These are phyloP conservation scores for Dicranocentrus wangi DNA, from an alignment of 2,888 invertebrate species.

Conservation along the genomic window DNA sequence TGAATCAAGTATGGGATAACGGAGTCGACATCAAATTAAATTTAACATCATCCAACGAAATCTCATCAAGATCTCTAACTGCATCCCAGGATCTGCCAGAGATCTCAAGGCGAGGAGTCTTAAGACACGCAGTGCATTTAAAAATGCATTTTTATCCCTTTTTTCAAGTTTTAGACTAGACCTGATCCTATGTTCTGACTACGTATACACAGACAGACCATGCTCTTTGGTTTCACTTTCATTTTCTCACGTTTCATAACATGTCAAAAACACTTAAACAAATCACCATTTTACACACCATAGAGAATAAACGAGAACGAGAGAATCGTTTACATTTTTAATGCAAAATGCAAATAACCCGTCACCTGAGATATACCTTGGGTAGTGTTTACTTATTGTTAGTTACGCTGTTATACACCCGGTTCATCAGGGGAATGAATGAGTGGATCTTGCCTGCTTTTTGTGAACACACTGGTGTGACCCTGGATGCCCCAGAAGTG, in stretches of 20 bases:
- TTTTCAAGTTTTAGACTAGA: too few relatives aligned
- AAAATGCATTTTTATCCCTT: too few relatives aligned
- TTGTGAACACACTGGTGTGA: neutral
- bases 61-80: constrained; percentile 14
- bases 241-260: constrained; percentile 51
- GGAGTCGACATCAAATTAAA: constrained; percentile 34
- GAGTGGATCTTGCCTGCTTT: neutral
- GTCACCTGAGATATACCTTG: constrained; percentile 41
- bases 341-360: constrained; percentile 63
- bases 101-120: too few relatives aligned
- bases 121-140: too few relatives aligned
- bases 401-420: constrained; percentile 49
- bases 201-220: too few relatives aligned
- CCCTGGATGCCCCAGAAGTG: constrained; percentile 31
- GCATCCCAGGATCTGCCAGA: too few relatives aligned
- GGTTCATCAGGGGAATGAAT: constrained; percentile 31
- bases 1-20: constrained; percentile 2
- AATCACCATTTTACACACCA: constrained; percentile 15
- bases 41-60: constrained; percentile 30
- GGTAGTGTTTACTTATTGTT: constrained; percentile 50
- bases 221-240: constrained; percentile 23
- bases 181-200: too few relatives aligned
- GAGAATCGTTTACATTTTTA: constrained; percentile 56
- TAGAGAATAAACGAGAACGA: neutral
- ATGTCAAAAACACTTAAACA: constrained; percentile 39